These are phyloP conservation scores for Meandrina meandrites DNA, from an alignment of 92 coral and sea anemone species.

Conservation along the genomic window DNA sequence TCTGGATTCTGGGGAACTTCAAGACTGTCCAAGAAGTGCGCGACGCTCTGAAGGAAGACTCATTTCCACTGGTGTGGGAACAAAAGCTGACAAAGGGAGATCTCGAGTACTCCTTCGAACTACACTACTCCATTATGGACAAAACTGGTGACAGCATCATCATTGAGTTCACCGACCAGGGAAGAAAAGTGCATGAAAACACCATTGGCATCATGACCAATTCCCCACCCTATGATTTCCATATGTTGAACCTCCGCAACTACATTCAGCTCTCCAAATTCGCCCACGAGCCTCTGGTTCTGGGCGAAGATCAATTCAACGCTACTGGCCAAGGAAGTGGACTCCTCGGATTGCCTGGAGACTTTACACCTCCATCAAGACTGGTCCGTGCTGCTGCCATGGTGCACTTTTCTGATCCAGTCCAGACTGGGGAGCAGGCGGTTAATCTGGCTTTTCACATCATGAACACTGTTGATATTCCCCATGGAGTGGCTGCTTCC, in stretches of 20 bases:
- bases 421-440: neutral
- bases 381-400: constrained; percentile 22
- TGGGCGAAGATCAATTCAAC: neutral
- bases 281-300: constrained; percentile 5
- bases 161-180: constrained; percentile 20
- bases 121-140: constrained; percentile 22
- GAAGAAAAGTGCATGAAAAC: neutral
- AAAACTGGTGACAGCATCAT: constrained; percentile 20
- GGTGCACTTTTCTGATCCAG: constrained; percentile 19
- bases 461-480: constrained; percentile 11
- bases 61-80: constrained; percentile 30
- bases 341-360: constrained; percentile 18
- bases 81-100: neutral
- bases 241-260: constrained; percentile 24
- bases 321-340: constrained; percentile 13
- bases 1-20: constrained; percentile 43
- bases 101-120: neutral
- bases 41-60: neutral
- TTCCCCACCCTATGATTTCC: constrained; percentile 34
- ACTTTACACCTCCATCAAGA: constrained; percentile 18
- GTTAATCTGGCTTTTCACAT: constrained; percentile 3
- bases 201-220: constrained; percentile 19
- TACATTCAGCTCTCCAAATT: constrained; percentile 6
- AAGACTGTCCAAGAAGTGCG: constrained; percentile 14
- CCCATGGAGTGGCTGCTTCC: neutral